Evolutionary conservation across 1,140 invertebrate genomes (phyloP), one percentile per base, ranked within the genome.

Genomic region (Popillia japonica): DNA sequence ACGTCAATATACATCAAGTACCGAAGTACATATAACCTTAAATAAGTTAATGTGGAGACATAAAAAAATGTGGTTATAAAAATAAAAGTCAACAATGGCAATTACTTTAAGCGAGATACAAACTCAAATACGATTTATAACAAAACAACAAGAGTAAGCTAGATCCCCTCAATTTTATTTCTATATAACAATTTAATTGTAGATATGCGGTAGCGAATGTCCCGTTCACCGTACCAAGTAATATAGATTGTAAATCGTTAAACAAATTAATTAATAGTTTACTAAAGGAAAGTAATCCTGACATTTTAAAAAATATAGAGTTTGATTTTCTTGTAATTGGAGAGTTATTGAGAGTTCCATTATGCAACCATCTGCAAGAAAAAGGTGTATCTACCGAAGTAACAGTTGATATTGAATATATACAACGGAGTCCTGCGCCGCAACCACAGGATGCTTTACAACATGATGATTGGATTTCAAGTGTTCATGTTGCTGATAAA

Each of bases 391-490:
- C 93, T 0, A 92, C 90, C 48, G 96, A 97, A 88, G 89, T 91
- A 75, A 92, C 95, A 27, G 88, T 98, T 80, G 92, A 95, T 77
- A 89, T 99, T 74, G 97, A 99, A 88, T 99, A 98, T 89, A 87
- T 98, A 42, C 94, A 96, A 86, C 91, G 94, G 82, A 92, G 93
- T 80, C 95, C 96, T 64, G 92, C 96, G 3, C 98, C 97, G 0
- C 91, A 95, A 84, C 97, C 97, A 10, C 91, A 96, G 85, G 94
- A 98, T 85, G 96, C 94, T 84, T 88, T 99, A 73, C 90, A 96
- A 83, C 96, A 98, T 86, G 96, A 99, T 88, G 97, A 99, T 87
- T 99, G 98, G 98, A 96, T 99, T 10, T 93, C 94, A 72, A 93
- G 95, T 44, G 92, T 98, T 23, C 91, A 94, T 80, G 90, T 92